These are phyloP conservation scores for Leptestheria dahalacensis DNA, from an alignment of 1,140 invertebrate species.

Conservation along the genomic window DNA sequence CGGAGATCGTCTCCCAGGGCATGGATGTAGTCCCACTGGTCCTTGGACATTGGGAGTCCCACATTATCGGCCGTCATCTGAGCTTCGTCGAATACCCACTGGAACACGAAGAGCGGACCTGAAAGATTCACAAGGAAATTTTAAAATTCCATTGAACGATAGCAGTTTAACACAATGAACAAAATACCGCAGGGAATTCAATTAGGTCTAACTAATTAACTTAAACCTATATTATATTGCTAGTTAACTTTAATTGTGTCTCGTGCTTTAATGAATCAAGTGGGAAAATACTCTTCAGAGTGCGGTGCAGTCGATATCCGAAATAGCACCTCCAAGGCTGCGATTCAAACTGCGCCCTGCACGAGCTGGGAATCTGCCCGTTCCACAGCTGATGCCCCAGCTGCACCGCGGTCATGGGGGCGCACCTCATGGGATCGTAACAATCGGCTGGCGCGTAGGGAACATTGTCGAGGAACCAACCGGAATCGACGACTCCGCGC, in stretches of 20 bases:
- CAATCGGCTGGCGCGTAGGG: conserved; percentile 39
- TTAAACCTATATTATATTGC: too few species aligned
- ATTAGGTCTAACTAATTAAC: too few species aligned
- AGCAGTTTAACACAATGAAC: background rate
- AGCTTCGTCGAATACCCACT: conserved; percentile 89
- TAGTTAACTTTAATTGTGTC: background rate
- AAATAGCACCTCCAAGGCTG: conserved; percentile 86
- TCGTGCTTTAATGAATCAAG: background rate
- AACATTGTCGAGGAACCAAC: conserved; percentile 82
- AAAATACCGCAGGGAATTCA: too few species aligned
- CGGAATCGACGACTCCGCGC: conserved; percentile 72
- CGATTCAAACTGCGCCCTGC: conserved; percentile 43
- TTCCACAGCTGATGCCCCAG: conserved; percentile 69
- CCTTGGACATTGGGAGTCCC: conserved; percentile 60
- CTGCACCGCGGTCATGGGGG: conserved; percentile 48
- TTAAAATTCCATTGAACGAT: background rate
- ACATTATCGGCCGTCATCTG: conserved; percentile 84
- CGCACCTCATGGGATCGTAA: conserved; percentile 29
- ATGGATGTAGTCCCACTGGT: conserved; percentile 87
- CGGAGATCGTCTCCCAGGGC: conserved; percentile 67
- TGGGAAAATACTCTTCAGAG: conserved; percentile 49
- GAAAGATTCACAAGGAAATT: too few species aligned
- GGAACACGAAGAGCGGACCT: conserved; percentile 84
- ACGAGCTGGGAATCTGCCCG: conserved; percentile 57
- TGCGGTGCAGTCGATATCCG: conserved; percentile 72